phyloP scores from a whole-genome alignment of 2,888 invertebrate genomes.

The Xylota segnis region DNA sequence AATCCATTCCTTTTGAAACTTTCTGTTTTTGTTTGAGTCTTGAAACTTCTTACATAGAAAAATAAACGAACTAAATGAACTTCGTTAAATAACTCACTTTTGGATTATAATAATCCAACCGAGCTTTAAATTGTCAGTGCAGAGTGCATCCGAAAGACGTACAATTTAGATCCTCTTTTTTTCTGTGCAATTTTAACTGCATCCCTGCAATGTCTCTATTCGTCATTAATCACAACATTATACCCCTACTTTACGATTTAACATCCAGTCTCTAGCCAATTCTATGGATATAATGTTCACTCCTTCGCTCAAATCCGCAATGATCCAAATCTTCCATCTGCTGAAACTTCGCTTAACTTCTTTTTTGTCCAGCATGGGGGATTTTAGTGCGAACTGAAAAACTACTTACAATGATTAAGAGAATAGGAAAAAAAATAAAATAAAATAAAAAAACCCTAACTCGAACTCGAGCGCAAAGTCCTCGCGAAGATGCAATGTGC shows the following conservation, averaged over 20 bases:
- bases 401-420: slow-evolving; percentile 75
- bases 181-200: slow-evolving; percentile 40
- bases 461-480: slow-evolving; percentile 45
- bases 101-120: slow-evolving; percentile 48
- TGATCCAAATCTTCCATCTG: slow-evolving; percentile 74
- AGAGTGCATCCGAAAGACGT: slow-evolving; percentile 47
- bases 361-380: slow-evolving; percentile 53
- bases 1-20: not conserved
- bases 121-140: slow-evolving; percentile 65
- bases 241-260: slow-evolving; percentile 69
- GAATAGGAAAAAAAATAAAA: no score
- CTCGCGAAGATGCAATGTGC: slow-evolving; percentile 60
- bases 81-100: slow-evolving; percentile 40
- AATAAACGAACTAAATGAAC: slow-evolving; percentile 27
- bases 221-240: slow-evolving; percentile 75
- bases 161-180: slow-evolving; percentile 25
- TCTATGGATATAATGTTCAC: slow-evolving; percentile 66
- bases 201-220: slow-evolving; percentile 56
- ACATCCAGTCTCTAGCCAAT: slow-evolving; percentile 64
- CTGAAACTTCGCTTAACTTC: slow-evolving; percentile 71
- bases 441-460: slow-evolving; percentile 6
- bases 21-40: not conserved
- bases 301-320: slow-evolving; percentile 72
- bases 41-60: not conserved
- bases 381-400: slow-evolving; percentile 67